These are phyloP conservation scores for Oceanodroma tethys DNA, from an alignment of 2,113 vertebrate genomes.

Conservation along the genomic window DNA sequence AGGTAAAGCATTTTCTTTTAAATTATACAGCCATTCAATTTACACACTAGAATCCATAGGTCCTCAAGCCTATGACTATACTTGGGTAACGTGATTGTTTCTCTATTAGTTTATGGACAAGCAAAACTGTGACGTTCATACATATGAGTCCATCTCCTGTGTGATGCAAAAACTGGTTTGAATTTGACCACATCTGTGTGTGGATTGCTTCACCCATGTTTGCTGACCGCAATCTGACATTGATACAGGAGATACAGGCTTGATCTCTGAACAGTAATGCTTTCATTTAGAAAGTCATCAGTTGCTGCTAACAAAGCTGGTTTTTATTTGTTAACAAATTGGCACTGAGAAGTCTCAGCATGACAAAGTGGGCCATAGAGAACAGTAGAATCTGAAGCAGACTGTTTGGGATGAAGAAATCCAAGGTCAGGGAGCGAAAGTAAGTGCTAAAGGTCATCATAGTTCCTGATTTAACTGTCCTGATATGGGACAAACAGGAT, in stretches of 20 bases:
- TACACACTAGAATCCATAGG: background rate
- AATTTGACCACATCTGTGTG: background rate
- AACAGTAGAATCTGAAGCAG: background rate
- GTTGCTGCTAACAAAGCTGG: background rate
- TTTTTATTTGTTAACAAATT: background rate
- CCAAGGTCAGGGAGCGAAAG: background rate
- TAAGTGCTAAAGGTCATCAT: background rate
- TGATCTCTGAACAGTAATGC: background rate
- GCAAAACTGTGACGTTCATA: background rate
- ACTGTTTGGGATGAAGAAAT: background rate
- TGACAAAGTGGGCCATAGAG: background rate
- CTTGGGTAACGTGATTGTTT: background rate
- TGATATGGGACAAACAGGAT: background rate
- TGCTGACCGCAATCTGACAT: background rate
- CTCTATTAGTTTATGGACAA: background rate
- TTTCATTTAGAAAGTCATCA: background rate
- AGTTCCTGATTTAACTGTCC: background rate
- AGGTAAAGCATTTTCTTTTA: background rate
- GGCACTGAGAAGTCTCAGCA: background rate
- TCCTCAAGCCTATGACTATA: background rate
- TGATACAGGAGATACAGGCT: background rate
- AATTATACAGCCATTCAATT: background rate
- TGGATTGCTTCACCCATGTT: background rate
- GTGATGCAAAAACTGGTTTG: background rate
- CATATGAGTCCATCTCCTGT: background rate